Evolutionary conservation across 2,888 invertebrate species (phyloP).

Genomic region (Epinotia bilunana): DNA sequence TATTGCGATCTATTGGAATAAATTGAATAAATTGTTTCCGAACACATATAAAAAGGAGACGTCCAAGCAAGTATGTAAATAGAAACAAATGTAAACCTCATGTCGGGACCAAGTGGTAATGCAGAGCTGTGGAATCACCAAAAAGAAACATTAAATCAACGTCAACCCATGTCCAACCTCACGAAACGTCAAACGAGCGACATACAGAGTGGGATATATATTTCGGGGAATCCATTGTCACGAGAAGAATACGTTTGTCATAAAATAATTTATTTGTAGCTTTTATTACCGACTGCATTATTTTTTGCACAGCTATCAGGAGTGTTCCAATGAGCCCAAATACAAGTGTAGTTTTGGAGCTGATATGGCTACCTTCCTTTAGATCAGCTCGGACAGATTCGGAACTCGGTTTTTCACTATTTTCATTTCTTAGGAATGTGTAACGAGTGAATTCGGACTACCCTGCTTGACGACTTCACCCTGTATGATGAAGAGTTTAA

Average conservation of each 20-base stretch:
- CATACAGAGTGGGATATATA: slow-evolving; percentile 1
- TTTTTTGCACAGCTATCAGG: too few species aligned
- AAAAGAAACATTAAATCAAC: slow-evolving; percentile 56
- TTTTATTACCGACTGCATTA: too few species aligned
- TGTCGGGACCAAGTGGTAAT: neutral
- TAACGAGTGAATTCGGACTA: neutral
- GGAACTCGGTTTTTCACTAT: neutral
- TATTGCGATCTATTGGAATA: slow-evolving; percentile 60
- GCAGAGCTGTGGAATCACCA: slow-evolving; percentile 8
- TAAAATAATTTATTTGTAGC: too few species aligned
- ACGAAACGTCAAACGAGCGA: slow-evolving; percentile 49
- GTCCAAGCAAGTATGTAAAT: slow-evolving; percentile 8
- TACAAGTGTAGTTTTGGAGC: neutral
- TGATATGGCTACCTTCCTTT: neutral
- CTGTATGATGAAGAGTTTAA: slow-evolving; percentile 35
- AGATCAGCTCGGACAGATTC: neutral
- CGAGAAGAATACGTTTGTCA: too few species aligned
- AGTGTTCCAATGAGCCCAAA: neutral
- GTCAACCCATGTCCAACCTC: slow-evolving; percentile 75
- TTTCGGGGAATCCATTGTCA: neutral
- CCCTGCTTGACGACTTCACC: neutral
- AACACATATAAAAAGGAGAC: slow-evolving; percentile 15
- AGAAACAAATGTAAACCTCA: neutral
- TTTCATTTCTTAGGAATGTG: neutral
- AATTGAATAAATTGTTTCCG: slow-evolving; percentile 66